Base-by-base conservation (phyloP, 2,113 vertebrate species). In the Zapornia atra region DNA sequence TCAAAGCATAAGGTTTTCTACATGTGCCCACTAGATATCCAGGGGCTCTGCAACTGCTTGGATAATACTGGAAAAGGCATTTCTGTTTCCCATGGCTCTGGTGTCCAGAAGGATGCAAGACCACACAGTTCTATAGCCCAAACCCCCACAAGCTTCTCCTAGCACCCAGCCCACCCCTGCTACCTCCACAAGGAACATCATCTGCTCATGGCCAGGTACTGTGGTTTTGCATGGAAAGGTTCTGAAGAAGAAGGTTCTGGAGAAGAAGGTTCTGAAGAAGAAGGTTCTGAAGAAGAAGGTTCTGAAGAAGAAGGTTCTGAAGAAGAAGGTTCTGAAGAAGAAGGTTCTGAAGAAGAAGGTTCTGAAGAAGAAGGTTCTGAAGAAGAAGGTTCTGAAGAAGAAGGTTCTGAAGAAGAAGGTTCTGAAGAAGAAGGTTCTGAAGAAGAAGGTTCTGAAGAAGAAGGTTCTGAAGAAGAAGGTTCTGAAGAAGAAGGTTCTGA, bases 121-220 rank as follows among this genome's bases (percentile, higher is more conserved):
- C 17, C 40, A 61, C 40, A 36, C 12, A 19, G 11, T 60, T 73
- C 26, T 44, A 61, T 46, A 73, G 26, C 15, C 40, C 5, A 22
- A 36, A 54, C 33, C 3, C 7, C 53, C 3, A 0, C 0, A 1
- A 79, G 31, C 40, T n/a, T 63, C 31, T 7, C 26, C 26, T 77
- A 42, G n/a, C 22, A 73, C 15, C 28, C 76, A 81, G 61, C n/a
- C n/a, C 38, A 61, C 11, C 21, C 9, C 20, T 48, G 34, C 15
- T 53, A 19, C 64, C 60, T 72, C 71, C 36, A 31, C 59, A 54
- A 15, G 20, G 20, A 72, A 66, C 60, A 25, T 42, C 26, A 42
- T 34, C 66, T 78, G 14, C 53, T 68, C 20, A 10, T 9, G 25
- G 44, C 29, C 65, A 59, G 19, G 44, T 48, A 10, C 9, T 48